Base-by-base conservation (phyloP, 2,888 invertebrate species). In the Drosophila cracens region DNA sequence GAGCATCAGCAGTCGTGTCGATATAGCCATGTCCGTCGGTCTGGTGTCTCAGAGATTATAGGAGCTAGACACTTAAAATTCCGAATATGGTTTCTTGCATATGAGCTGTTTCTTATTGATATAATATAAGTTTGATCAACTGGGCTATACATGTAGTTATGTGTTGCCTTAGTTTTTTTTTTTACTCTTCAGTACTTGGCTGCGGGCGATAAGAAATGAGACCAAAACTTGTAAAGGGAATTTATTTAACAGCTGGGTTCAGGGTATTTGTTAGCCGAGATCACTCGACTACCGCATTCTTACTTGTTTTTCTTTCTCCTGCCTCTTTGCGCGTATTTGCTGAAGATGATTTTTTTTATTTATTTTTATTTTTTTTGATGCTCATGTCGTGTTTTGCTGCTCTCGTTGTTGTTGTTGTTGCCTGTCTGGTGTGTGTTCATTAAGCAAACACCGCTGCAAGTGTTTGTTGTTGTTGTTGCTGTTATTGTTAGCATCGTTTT, bases 361-460 rank as follows among this genome's bases (percentile, higher is more conserved):
- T 49, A 7, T 27, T 29, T 49, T 27, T 10, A 2, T 29, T 57
- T 31, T 52, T 48, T 48, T 79, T 74, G 69, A 58, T 78, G 70
- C 63, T 75, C 62, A 52, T 53, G 40, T 53, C 40, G 38, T 43
- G 54, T 60, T 57, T 61, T 58, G 40, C 18, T 48, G 59, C 64
- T 53, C 18, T 46, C 53, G 31, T 71, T 51, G 64, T 36, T 56
- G 49, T 36, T 52, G 46, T 11, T 62, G 56, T 65, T 56, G 58
- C 25, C 29, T 51, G 58, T 61, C 38, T 38, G 61, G 16, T 56
- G 56, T n/a, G 13, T 46, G 18, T 51, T 83, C 84, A 83, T 87
- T 87, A 88, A 86, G 82, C 87, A 88, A 88, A 88, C 83, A 83
- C 62, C 60, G 57, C 70, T 81, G 54, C 60, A 83, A 81, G 78